Base-by-base conservation (phyloP, 2,888 invertebrate species). In the Conomelus anceps region DNA sequence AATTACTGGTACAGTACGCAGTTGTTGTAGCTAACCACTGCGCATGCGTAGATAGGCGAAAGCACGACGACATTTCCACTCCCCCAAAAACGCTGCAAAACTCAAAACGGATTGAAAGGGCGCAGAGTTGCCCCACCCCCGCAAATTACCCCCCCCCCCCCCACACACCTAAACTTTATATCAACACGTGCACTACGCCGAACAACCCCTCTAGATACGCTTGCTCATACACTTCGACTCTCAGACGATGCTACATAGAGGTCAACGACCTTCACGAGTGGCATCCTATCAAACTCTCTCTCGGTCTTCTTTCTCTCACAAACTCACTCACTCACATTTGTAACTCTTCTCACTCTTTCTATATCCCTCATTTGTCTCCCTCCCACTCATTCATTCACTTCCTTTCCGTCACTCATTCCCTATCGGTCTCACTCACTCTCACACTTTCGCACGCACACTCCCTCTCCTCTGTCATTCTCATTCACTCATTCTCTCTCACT, bases 111-210 rank as follows among this genome's bases (percentile, higher is more conserved):
- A 63, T 63, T 63, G 63, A 20, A 63, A 63, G 26, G 26, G 26
- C 26, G 26, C 4, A 26, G 63, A n/a, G n/a, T n/a, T 89, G 89
- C 90, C 89, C 90, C 89, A 89, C 89, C 89, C 90, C 89, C 85
- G 84, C 84, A 90, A 85, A 88, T 89, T 88, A 90, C 88, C 89
- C 89, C 89, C 89, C 86, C 91, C 90, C 89, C 90, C 88, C 89
- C 89, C 88, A 26, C 89, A 86, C 89, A 89, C 23, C 88, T 88
- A 88, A 86, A 89, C 91, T 89, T 89, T 89, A 23, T 17, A 63
- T 24, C 63, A 41, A 17, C 23, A 23, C 84, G n/a, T 84, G 84
- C 34, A 23, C 89, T n/a, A 13, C 3, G 17, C 13, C 3, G 34
- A 34, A 34, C 34, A 34, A 13, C 34, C 34, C 34, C 34, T 34